phyloP scores from a whole-genome alignment of 2,797 vertebrate genomes.

The Acipenser transmontanus region DNA sequence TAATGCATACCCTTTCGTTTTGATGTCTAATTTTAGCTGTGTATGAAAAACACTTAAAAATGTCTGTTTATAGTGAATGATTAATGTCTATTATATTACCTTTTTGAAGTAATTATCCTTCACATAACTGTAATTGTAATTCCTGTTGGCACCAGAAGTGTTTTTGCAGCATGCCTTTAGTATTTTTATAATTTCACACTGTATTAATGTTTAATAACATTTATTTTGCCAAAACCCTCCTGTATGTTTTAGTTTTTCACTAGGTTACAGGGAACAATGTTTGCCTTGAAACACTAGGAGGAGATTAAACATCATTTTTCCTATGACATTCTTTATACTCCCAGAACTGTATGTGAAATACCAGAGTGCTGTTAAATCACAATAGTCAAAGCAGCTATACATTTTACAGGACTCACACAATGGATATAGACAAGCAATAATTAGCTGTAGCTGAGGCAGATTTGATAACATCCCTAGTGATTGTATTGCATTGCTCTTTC shows the following conservation, averaged over 20 bases:
- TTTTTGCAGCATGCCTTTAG: too few relatives aligned
- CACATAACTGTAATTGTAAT: not conserved
- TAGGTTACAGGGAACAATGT: conserved; percentile 17
- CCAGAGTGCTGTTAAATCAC: too few relatives aligned
- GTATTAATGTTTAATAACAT: too few relatives aligned
- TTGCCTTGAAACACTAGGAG: conserved; percentile 35
- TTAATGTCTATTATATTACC: conserved; percentile 56
- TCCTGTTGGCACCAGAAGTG: not conserved
- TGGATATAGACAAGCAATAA: too few relatives aligned
- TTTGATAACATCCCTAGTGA: too few relatives aligned
- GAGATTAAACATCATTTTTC: conserved; percentile 55
- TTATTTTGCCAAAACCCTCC: too few relatives aligned
- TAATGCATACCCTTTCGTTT: conserved; percentile 21
- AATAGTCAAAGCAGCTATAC: too few relatives aligned
- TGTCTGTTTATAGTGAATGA: conserved; percentile 55
- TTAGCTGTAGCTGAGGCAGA: too few relatives aligned
- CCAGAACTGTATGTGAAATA: conserved; percentile 39
- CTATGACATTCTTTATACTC: conserved; percentile 17
- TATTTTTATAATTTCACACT: too few relatives aligned
- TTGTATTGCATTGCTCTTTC: too few relatives aligned
- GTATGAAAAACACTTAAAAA: conserved; percentile 39
- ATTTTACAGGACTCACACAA: too few relatives aligned
- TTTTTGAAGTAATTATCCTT: conserved; percentile 42
- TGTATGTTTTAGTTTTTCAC: too few relatives aligned
- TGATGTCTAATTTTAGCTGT: conserved; percentile 41